These are phyloP conservation scores for Lottia gigantea DNA, from an alignment of 2,888 invertebrate genomes.

Conservation along the genomic window DNA sequence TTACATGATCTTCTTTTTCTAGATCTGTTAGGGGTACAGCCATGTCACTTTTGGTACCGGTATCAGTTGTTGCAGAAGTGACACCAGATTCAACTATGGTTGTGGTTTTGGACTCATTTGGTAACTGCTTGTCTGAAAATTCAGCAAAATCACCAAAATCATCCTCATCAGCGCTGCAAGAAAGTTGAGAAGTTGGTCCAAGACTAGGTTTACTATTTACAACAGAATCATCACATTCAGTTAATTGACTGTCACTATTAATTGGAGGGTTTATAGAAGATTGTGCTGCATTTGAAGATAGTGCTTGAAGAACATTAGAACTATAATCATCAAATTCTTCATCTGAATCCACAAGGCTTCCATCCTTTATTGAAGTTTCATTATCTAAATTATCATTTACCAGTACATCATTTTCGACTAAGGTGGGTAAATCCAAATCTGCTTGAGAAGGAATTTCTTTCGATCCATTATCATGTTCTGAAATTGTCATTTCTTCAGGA, in stretches of 20 bases:
- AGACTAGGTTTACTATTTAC: background rate
- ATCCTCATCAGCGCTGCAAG: conserved; percentile 11
- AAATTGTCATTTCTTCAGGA: background rate
- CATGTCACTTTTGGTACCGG: too few species aligned
- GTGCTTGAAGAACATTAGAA: background rate
- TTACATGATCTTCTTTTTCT: too few species aligned
- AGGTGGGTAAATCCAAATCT: background rate
- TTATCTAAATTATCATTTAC: background rate
- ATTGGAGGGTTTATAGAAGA: background rate
- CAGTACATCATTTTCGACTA: background rate
- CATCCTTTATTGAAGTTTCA: background rate
- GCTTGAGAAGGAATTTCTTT: background rate
- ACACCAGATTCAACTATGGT: too few species aligned
- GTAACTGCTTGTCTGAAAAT: background rate
- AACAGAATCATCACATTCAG: background rate
- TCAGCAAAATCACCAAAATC: conserved; percentile 22
- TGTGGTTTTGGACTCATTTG: too few species aligned
- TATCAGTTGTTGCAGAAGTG: too few species aligned
- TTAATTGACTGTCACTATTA: too few species aligned
- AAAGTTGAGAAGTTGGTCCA: background rate
- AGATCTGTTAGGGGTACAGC: too few species aligned
- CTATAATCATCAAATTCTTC: conserved; percentile 1
- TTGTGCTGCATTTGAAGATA: background rate
- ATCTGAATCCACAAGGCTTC: conserved; percentile 3
- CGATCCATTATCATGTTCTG: background rate